Base-by-base conservation (phyloP, 2,888 invertebrate species). In the Andrena haemorrhoa region DNA sequence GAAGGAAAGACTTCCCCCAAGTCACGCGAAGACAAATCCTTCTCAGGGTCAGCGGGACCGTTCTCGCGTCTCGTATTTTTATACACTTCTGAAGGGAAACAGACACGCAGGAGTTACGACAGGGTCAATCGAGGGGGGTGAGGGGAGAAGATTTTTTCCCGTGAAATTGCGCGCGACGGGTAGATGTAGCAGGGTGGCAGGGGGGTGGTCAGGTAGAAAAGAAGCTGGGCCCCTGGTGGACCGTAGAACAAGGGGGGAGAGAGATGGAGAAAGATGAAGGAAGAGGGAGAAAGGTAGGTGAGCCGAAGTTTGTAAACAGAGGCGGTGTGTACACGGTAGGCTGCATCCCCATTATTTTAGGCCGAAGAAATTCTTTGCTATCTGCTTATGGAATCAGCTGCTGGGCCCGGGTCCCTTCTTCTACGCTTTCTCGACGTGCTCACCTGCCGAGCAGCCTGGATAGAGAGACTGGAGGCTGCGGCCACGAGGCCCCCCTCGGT, bases 301-400 rank as follows among this genome's bases (percentile, higher is more conserved):
- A 78, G 79, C 58, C 77, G 60, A 81, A 91, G 89, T 91, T 91
- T 90, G 91, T 91, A 92, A 92, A 92, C 91, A 91, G 77, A 86
- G 79, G 80, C 73, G 84, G 88, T 92, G 92, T 92, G 90, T 91
- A 90, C 90, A 92, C 91, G 91, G 89, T 90, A 87, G 89, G 87
- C 83, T 86, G 88, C 83, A 83, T 86, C 82, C 86, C 87, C 91
- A 93, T 93, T 93, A 92, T 93, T 93, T 93, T 91, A 91, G 90
- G 91, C 88, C 86, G 82, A 88, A 83, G 87, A 89, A 91, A 90
- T 90, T 88, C 89, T 89, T 89, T 85, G 86, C 90, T 92, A 92
- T 93, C 92, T 91, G 89, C 88, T 91, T 93, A 92, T 92, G 90
- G 93, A 93, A 93, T 93, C 93, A 93, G 93, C 93, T 93, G 93